Evolutionary conservation across 2,113 vertebrate genomes (phyloP).

Genomic region (Notiomystis cincta): DNA sequence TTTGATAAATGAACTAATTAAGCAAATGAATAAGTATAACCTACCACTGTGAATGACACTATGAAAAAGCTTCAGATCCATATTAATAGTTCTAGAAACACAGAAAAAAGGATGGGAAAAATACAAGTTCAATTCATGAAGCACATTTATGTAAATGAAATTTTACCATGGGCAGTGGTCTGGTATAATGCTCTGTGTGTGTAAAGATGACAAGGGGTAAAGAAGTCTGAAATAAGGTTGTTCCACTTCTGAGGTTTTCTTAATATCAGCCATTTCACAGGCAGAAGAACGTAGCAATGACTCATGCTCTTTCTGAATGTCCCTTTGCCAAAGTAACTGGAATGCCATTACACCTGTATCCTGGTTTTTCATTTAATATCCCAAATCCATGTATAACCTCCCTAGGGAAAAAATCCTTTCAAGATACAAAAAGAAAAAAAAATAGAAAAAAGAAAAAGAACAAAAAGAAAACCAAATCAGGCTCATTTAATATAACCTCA

Average conservation of each 20-base stretch:
- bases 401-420: neutral
- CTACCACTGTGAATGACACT: slow-evolving; percentile 12
- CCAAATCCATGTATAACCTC: neutral
- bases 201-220: neutral
- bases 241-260: neutral
- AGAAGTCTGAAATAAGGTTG: neutral
- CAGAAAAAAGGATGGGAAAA: neutral
- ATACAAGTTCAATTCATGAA: neutral
- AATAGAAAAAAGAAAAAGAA: neutral
- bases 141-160: neutral
- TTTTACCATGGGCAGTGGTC: neutral
- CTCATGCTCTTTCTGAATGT: neutral
- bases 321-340: neutral
- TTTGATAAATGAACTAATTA: slow-evolving; percentile 68
- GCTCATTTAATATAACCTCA: neutral
- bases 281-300: neutral
- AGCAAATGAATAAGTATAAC: slow-evolving; percentile 50
- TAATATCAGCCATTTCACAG: neutral
- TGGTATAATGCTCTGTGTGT: neutral
- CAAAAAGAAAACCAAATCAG: neutral
- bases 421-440: neutral
- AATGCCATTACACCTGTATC: neutral
- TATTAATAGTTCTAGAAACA: neutral
- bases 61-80: slow-evolving; percentile 21
- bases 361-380: neutral